Percentiles rank a stretch among this genome's conserved stretches.
These are phyloP conservation scores for Pasiphila rectangulata DNA, from an alignment of 2,888 invertebrate species.

Conservation along the genomic window DNA sequence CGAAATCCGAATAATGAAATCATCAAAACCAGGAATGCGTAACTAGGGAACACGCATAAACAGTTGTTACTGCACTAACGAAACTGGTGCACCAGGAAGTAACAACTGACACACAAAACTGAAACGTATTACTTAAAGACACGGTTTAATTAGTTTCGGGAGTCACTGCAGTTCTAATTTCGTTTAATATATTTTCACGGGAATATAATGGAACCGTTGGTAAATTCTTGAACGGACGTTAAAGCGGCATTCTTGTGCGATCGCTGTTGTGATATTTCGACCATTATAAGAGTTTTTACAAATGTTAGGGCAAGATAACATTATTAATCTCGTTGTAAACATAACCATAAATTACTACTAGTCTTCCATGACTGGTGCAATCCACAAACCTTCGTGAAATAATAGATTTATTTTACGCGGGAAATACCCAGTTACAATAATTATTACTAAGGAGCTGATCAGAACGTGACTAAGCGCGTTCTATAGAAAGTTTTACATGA, in stretches of 20 bases:
- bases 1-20: not conserved
- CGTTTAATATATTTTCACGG: not conserved
- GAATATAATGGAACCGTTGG: not conserved
- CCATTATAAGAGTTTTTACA: too few species aligned
- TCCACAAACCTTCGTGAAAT: too few species aligned
- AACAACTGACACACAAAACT: not conserved
- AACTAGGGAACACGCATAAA: conserved; percentile 10
- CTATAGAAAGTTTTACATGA: too few species aligned
- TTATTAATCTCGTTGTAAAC: too few species aligned
- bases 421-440: too few species aligned
- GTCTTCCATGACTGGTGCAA: too few species aligned
- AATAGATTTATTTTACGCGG: too few species aligned
- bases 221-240: not conserved
- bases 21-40: conserved; percentile 5
- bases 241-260: not conserved
- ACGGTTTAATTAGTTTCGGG: not conserved
- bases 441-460: too few species aligned
- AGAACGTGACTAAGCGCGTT: too few species aligned
- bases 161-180: not conserved
- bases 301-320: too few species aligned
- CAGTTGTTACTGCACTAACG: conserved; percentile 3
- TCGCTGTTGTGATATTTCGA: too few species aligned
- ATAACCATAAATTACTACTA: too few species aligned
- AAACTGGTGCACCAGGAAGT: conserved; percentile 21
- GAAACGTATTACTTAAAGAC: not conserved